Conservation (phyloP, 37 sponge, comb jelly and placozoan genomes). For the Mnemiopsis leidyi region DNA sequence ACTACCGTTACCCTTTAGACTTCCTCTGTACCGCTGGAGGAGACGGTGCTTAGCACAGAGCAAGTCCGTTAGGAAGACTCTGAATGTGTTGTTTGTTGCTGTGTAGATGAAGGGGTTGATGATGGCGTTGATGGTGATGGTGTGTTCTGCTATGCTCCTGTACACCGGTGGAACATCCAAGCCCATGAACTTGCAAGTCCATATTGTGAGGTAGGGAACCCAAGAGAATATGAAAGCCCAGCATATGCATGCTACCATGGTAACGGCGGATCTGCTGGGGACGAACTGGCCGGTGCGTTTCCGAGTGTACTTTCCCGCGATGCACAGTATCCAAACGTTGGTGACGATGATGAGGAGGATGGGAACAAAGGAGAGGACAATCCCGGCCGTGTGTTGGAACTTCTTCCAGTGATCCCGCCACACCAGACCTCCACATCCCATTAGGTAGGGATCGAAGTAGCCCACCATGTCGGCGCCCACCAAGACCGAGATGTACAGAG, state of each 20-base stretch:
- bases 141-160: constrained; percentile 11
- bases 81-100: constrained; percentile 17
- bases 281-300: background rate
- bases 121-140: constrained; percentile 20
- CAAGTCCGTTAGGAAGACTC: background rate
- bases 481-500: constrained; percentile 1
- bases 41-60: background rate
- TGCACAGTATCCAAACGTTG: constrained; percentile 31
- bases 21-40: background rate
- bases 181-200: background rate
- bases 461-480: constrained; percentile 20
- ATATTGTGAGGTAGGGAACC: constrained; percentile 2
- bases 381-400: constrained; percentile 40
- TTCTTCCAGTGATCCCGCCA: background rate
- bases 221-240: constrained; percentile 25
- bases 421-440: constrained; percentile 28
- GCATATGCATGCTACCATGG: constrained; percentile 51
- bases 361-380: constrained; percentile 18
- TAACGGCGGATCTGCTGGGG: constrained; percentile 19
- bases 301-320: constrained; percentile 10
- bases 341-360: constrained; percentile 28
- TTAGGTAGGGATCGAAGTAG: constrained; percentile 26
- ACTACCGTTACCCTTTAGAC: background rate
- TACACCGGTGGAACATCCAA: background rate
- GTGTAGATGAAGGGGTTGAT: constrained; percentile 30